Evolutionary conservation across 2,888 invertebrate genomes (phyloP).

Genomic region (Aplocera efformata): DNA sequence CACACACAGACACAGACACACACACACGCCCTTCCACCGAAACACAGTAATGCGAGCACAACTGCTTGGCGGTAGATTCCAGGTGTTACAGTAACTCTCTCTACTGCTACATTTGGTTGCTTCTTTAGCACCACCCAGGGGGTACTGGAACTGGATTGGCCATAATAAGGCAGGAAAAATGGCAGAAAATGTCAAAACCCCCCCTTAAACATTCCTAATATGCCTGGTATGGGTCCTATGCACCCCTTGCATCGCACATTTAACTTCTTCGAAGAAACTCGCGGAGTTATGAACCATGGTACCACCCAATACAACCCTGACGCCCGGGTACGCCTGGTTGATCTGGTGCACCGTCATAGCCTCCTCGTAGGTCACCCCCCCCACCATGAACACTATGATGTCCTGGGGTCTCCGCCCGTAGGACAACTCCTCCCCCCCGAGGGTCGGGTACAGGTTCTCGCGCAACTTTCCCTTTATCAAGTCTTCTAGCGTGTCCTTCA

Average conservation of each 20-base stretch:
- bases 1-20: no score
- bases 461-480: conserved; percentile 93
- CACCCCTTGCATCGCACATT: conserved; percentile 83
- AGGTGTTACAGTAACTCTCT: no score
- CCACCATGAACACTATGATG: conserved; percentile 97
- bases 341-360: conserved; percentile 91
- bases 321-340: conserved; percentile 84
- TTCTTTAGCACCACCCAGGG: no score
- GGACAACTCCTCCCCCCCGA: conserved; percentile 82
- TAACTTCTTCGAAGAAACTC: conserved; percentile 89
- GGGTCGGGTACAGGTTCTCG: conserved; percentile 91
- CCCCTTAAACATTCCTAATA: conserved; percentile 64
- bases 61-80: no score
- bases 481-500: conserved; percentile 94
- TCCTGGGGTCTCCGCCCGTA: conserved; percentile 88
- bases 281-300: conserved; percentile 94
- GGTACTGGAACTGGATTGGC: no score
- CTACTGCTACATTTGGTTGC: no score
- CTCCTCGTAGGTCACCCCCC: conserved; percentile 98
- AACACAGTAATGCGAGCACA: no score
- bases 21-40: no score
- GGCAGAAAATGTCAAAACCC: no score
- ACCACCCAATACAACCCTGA: conserved; percentile 92
- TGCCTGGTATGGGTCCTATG: conserved; percentile 83
- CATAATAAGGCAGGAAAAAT: no score